Evolutionary conservation across 1,140 invertebrate genomes (phyloP).

Genomic region (Cephus cinctus): DNA sequence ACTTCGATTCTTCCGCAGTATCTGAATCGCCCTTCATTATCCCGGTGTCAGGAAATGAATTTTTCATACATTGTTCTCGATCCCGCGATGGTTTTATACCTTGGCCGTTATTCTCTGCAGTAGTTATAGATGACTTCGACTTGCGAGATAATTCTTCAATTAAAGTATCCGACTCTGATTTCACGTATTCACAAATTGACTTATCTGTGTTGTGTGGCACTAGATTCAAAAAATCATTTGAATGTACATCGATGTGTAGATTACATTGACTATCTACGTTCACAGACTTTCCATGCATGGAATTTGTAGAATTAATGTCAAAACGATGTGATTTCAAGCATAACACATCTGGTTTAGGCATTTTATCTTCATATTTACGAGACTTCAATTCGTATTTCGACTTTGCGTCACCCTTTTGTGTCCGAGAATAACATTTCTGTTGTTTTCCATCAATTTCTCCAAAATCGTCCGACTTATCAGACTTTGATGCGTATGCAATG

Average conservation of each 20-base stretch:
- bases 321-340: slow-evolving; percentile 34
- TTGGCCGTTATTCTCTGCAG: background rate
- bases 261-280: background rate
- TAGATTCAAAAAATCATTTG: slow-evolving; percentile 5
- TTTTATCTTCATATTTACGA: slow-evolving; percentile 51
- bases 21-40: too few relatives aligned
- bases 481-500: slow-evolving; percentile 15
- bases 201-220: slow-evolving; percentile 19
- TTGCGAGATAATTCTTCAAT: slow-evolving; percentile 46
- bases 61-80: background rate
- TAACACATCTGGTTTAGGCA: slow-evolving; percentile 41
- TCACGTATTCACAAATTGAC: slow-evolving; percentile 25
- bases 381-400: slow-evolving; percentile 44
- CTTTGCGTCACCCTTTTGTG: slow-evolving; percentile 20
- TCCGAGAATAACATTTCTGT: slow-evolving; percentile 4
- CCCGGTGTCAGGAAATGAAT: too few relatives aligned
- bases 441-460: slow-evolving; percentile 2
- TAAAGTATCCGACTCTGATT: slow-evolving; percentile 45
- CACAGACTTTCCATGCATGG: background rate
- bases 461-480: slow-evolving; percentile 18
- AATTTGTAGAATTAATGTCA: slow-evolving; percentile 25
- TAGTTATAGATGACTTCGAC: background rate
- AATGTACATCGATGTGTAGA: background rate
- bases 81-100: background rate
- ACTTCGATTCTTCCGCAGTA: background rate